These are phyloP conservation scores for Ivindomyrus marchei DNA, from an alignment of 2,113 vertebrate genomes.

Conservation along the genomic window DNA sequence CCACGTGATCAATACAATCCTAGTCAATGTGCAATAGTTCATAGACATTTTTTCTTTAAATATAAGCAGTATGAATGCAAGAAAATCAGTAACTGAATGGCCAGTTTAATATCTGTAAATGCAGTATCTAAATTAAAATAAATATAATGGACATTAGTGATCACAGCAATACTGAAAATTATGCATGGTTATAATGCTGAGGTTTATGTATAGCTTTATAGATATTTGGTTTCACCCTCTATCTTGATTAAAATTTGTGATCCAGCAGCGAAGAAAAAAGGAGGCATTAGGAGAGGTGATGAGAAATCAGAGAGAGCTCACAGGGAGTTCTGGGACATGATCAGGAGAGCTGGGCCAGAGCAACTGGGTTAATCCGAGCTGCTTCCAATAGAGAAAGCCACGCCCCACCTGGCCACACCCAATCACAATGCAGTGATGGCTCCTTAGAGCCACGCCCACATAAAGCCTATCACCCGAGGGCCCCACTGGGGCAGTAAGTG, in stretches of 20 bases:
- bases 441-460: background rate
- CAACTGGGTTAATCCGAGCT: background rate
- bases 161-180: background rate
- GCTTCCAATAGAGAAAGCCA: background rate
- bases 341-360: background rate
- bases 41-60: background rate
- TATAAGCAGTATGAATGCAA: background rate
- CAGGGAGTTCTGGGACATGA: background rate
- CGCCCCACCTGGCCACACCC: background rate
- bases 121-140: background rate
- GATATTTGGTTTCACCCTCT: background rate
- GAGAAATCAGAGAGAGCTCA: background rate
- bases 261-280: background rate
- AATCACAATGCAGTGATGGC: background rate
- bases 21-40: background rate
- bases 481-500: background rate
- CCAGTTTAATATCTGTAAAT: background rate
- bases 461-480: background rate
- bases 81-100: background rate
- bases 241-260: background rate
- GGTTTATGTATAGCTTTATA: background rate
- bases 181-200: background rate
- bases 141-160: background rate
- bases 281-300: background rate
- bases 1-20: background rate